A percentile compares a stretch with the other conserved stretches of the same genome.
Conservation (phyloP, 2,888 invertebrate species). For the Plusia festucae region DNA sequence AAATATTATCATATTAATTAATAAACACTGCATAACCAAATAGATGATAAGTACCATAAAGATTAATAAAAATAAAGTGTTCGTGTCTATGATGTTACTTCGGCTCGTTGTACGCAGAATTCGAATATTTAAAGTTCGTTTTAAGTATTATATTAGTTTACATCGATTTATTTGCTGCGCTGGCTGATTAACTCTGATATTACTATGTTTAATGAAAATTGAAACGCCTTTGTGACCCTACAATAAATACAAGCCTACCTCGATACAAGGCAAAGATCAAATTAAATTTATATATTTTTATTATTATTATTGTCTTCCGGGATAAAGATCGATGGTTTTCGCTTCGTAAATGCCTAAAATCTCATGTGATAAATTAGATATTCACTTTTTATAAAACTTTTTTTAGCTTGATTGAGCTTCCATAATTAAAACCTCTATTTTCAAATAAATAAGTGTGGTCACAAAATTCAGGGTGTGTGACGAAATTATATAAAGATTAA, state of each 20-base stretch:
- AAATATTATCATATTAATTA: background rate
- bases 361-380: background rate
- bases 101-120: too few relatives aligned
- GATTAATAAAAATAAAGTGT: background rate
- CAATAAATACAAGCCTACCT: too few relatives aligned
- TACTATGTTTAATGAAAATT: too few relatives aligned
- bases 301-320: too few relatives aligned
- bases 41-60: background rate
- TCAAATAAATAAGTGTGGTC: constrained; percentile 1
- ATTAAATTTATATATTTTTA: too few relatives aligned
- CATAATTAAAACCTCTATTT: background rate
- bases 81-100: background rate
- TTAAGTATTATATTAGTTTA: too few relatives aligned
- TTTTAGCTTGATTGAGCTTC: too few relatives aligned
- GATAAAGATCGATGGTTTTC: too few relatives aligned
- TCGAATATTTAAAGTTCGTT: too few relatives aligned
- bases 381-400: background rate
- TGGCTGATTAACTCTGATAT: background rate
- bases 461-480: constrained; percentile 4
- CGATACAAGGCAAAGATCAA: too few relatives aligned
- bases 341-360: background rate
- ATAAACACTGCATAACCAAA: background rate
- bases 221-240: too few relatives aligned
- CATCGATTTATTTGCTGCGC: background rate
- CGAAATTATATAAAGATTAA: background rate